phyloP scores from a whole-genome alignment of 2,797 vertebrate species.

The Rostrhamus sociabilis region DNA sequence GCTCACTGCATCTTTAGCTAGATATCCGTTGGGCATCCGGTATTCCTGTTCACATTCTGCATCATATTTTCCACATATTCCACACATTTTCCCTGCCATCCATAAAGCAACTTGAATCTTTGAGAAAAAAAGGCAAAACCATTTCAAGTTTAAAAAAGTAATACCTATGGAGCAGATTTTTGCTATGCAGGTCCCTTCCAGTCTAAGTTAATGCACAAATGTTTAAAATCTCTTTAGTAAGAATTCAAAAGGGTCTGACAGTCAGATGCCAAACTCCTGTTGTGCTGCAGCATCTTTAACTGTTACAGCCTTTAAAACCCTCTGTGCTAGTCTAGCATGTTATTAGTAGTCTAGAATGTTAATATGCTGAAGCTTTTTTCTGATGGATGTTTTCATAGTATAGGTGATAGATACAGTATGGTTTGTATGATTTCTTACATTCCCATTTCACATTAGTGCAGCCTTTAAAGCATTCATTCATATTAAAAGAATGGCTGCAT shows the following conservation, averaged over 20 bases:
- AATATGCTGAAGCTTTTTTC: neutral
- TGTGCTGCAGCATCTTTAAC: neutral
- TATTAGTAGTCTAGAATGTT: neutral
- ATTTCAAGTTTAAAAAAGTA: neutral
- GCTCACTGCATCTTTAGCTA: slow-evolving; percentile 71
- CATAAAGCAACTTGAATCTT: slow-evolving; percentile 80
- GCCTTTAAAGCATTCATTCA: neutral
- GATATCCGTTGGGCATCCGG: slow-evolving; percentile 72
- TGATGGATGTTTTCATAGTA: neutral
- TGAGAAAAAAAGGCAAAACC: neutral
- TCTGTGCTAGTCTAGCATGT: neutral
- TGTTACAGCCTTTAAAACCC: neutral
- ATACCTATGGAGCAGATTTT: neutral
- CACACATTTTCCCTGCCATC: slow-evolving; percentile 83
- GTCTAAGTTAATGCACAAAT: neutral
- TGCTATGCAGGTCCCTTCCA: neutral
- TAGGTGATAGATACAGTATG: neutral
- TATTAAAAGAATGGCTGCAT: neutral
- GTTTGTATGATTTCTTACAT: neutral
- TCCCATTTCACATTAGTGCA: neutral
- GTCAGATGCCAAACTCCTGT: neutral
- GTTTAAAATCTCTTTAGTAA: neutral
- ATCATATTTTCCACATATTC: slow-evolving; percentile 83
- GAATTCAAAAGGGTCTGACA: neutral
- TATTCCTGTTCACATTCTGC: slow-evolving; percentile 79